phyloP scores from a whole-genome alignment of 2,888 invertebrate species.

The Callyntrura guangdongensis region DNA sequence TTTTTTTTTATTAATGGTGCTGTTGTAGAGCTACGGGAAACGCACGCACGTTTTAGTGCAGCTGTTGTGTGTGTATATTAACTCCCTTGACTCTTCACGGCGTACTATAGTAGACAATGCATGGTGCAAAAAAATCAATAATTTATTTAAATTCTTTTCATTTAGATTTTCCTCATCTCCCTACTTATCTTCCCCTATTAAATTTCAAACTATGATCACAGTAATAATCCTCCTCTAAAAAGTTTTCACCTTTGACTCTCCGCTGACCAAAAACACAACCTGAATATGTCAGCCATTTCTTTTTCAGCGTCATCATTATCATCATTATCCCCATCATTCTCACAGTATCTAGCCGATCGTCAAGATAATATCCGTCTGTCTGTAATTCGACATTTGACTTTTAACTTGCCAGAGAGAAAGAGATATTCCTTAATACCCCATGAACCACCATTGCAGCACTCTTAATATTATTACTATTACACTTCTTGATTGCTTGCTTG shows the following conservation, averaged over 20 bases:
- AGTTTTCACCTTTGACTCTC: conserved; percentile 70
- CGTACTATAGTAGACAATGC: background rate
- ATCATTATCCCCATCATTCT: background rate
- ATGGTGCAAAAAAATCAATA: conserved; percentile 31
- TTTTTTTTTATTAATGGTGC: background rate
- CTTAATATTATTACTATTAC: conserved; percentile 6
- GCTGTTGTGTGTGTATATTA: background rate
- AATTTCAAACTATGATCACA: conserved; percentile 32
- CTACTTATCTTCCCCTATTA: background rate
- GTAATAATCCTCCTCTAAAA: conserved; percentile 57
- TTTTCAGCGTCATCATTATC: conserved; percentile 61
- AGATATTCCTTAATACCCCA: conserved; percentile 9
- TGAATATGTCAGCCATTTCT: conserved; percentile 71
- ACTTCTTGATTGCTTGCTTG: conserved; percentile 37
- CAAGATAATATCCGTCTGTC: conserved; percentile 56
- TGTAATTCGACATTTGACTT: conserved; percentile 75
- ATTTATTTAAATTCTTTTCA: conserved; percentile 42
- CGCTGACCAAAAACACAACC: conserved; percentile 68
- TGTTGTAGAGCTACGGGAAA: background rate
- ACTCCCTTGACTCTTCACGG: background rate
- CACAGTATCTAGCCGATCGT: background rate
- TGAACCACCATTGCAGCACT: conserved; percentile 1
- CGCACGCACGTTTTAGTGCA: background rate
- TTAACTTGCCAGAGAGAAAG: too few species aligned
- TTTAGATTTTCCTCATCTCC: background rate